Base-by-base conservation (phyloP, 2,888 invertebrate species). In the Celastrina argiolus region DNA sequence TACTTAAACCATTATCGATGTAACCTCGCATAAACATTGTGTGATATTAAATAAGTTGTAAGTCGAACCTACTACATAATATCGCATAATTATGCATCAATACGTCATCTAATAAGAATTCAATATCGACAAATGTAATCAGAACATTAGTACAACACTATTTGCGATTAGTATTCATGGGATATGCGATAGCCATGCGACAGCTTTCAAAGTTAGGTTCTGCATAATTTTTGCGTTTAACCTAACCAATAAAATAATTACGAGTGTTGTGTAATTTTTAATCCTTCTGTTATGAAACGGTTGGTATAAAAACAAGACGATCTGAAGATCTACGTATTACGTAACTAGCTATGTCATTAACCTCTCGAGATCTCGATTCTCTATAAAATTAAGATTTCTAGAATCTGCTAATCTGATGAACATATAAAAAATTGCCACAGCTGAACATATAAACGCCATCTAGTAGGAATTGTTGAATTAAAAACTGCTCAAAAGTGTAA, bases 201-300 rank as follows among this genome's bases (percentile, higher is more conserved):
- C 12, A 51, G 14, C 18, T 18, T 31, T 34, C 10, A 34, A 31
- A 34, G 34, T 59, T 31, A 18, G 22, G 10, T 59, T 4, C 34
- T 4, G 5, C 22, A 61, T 61, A 61, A 36, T 39, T 39, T 61
- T 61, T 22, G 39, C 39, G 18, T 22, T 39, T 22, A 61, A 31
- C 58, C 31, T 22, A 61, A 22, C 61, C 14, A 22, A 61, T 61
- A 61, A 34, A 59, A 59, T 59, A 34, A 61, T 61, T 39, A 39
- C 18, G 16, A 22, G 12, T 36, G 36, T 61, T 61, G 36, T 39
- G 61, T 36, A 61, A 61, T 61, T 61, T 59, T 36, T 39, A 61
- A 39, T 61, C 61, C 61, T 36, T 61, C 39, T 34, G 34, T 61
- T 61, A 61, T 36, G 36, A 36, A 61, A 61, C 36, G 6, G 16